phyloP scores from a whole-genome alignment of 2,888 invertebrate genomes.

The Rhamphomyia laevipes region DNA sequence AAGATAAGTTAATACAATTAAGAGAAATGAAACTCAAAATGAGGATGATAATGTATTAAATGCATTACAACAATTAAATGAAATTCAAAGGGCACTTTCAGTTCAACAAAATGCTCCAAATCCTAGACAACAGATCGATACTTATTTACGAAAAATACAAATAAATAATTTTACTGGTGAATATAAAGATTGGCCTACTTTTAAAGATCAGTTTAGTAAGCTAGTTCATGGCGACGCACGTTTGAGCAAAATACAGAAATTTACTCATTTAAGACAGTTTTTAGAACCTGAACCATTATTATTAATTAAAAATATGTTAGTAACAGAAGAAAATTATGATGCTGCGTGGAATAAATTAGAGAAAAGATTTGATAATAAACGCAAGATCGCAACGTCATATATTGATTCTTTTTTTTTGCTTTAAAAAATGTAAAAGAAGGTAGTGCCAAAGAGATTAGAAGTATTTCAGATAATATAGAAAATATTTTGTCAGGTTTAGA shows the following conservation, averaged over 20 bases:
- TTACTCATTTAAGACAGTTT: background rate
- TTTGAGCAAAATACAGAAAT: background rate
- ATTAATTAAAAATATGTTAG: background rate
- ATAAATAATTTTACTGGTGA: background rate
- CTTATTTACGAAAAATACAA: background rate
- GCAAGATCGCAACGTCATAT: background rate
- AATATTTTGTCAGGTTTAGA: background rate
- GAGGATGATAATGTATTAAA: background rate
- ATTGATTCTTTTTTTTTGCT: background rate
- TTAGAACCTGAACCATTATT: background rate
- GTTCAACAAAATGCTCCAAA: background rate
- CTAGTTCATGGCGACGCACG: background rate
- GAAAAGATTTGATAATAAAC: background rate
- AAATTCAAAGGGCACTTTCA: background rate
- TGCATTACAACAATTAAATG: background rate
- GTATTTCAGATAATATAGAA: background rate
- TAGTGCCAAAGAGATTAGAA: background rate
- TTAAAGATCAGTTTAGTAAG: conserved; percentile 1
- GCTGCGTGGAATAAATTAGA: background rate
- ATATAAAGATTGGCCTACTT: conserved; percentile 4
- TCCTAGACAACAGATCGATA: background rate
- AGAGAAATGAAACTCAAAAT: background rate
- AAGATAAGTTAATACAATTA: background rate
- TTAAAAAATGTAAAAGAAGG: background rate
- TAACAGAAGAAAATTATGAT: background rate